Evolutionary conservation across 2,113 vertebrate species (phyloP), one percentile per base, ranked within the genome.

Genomic region (Coracopsis vasa): DNA sequence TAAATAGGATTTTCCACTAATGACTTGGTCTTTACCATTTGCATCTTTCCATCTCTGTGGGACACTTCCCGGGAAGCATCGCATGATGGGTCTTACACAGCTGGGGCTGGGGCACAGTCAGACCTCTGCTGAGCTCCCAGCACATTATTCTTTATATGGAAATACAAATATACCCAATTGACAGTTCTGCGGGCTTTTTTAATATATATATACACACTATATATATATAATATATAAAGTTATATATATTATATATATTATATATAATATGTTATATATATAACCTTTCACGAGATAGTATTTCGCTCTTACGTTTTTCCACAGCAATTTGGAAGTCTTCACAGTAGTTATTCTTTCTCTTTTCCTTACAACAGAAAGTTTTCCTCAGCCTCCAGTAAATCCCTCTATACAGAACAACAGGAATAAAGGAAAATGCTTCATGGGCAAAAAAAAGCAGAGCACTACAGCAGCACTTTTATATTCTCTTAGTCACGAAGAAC

Each of bases 351-450:
- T 71, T 88, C 28, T 72, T 82, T 77, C 50, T 56, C 54, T 77
- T 77, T 90, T 71, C 23, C 47, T 71, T 56, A 67, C 53, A 83
- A 83, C 1, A 71, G 37, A 61, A 87, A 83, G 61, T 84, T 66
- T 81, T 86, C 45, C 56, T 87, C 48, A 92, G 65, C 41, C 88
- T 50, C 27, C 31, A 92, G 56, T 77, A 94, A 92, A 86, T 86
- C 51, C 31, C 54, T 90, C 75, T 75, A n/a, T 17, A 69, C 1
- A 77, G 80, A 89, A 42, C 11, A 21, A 48, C 15, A 81, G 69
- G 79, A 85, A 94, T 42, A 94, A 91, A 94, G 69, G 72, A 92
- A 96, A 96, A 91, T 17, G 77, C 73, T 95, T 89, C 51, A 24
- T 54, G 18, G 15, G 56, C 86, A 67, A 80, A 93, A 94, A 95